A percentile compares a stretch with the other conserved stretches of the same genome.
These are phyloP conservation scores for Lontra canadensis DNA, from an alignment of 2,113 vertebrate species.

Conservation along the genomic window DNA sequence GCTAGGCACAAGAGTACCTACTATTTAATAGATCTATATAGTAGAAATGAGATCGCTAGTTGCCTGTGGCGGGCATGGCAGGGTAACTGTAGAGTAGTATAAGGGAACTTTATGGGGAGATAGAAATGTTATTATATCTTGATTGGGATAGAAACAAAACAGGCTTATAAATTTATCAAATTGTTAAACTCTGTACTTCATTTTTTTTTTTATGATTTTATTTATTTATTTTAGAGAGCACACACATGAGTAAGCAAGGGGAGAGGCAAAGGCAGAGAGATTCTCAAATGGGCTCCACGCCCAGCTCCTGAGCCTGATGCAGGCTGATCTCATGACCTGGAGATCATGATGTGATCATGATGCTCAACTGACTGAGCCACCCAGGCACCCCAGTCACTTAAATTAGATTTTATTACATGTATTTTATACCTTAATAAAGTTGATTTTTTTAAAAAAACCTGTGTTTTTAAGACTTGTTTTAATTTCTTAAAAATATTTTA, in stretches of 20 bases:
- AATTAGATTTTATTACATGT: conserved; percentile 25
- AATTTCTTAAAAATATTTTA: not conserved
- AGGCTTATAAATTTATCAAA: conserved; percentile 4
- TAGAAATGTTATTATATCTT: conserved; percentile 19
- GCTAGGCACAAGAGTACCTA: not conserved
- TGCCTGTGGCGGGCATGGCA: not conserved
- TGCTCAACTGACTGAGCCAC: not conserved
- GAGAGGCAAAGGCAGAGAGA: not conserved
- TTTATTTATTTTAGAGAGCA: not conserved
- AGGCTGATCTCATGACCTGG: not conserved
- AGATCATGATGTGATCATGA: not conserved
- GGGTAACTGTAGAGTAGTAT: not conserved
- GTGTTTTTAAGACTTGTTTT: not conserved
- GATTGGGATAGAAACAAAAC: not conserved
- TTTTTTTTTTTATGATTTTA: not conserved
- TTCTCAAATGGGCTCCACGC: not conserved
- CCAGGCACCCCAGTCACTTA: not conserved
- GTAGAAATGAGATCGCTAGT: not conserved
- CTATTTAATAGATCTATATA: not conserved
- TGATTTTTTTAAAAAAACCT: not conserved
- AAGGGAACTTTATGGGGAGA: not conserved
- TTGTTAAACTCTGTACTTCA: not conserved
- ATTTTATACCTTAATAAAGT: conserved; percentile 15
- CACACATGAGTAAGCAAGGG: not conserved
- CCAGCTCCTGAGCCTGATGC: not conserved